A percentile compares a stretch with the other conserved stretches of the same genome.
Conservation (phyloP, 1,140 invertebrate genomes). For the Uloborus diversus region DNA sequence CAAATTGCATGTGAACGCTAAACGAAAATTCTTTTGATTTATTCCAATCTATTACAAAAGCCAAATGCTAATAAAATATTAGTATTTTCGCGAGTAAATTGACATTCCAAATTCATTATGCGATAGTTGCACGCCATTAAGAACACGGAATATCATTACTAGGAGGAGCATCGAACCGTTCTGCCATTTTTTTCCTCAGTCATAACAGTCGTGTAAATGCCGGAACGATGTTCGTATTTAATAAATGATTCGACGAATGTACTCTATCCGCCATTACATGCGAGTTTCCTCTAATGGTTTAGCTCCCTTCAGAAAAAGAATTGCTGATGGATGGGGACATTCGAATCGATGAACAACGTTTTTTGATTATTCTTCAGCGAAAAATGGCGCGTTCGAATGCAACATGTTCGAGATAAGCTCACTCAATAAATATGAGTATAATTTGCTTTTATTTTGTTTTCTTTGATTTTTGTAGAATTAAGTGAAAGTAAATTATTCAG, state of each 20-base stretch:
- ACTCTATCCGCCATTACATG: conserved; percentile 24
- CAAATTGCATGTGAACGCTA: no score
- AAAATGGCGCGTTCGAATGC: no score
- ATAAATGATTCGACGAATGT: conserved; percentile 44
- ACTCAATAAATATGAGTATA: no score
- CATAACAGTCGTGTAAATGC: conserved; percentile 3
- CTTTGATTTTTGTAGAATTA: no score
- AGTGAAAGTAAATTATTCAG: no score
- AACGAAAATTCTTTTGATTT: no score
- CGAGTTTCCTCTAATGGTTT: conserved; percentile 13
- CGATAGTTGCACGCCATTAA: conserved; percentile 1
- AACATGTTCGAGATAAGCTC: no score
- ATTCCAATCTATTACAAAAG: neutral
- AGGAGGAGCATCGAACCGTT: neutral
- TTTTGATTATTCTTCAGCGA: neutral
- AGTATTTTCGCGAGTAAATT: neutral
- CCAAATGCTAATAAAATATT: neutral
- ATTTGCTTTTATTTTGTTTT: no score
- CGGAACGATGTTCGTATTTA: conserved; percentile 28
- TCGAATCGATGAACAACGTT: neutral
- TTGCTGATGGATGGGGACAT: neutral
- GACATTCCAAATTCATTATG: conserved; percentile 34
- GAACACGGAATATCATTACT: conserved; percentile 36
- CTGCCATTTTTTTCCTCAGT: conserved; percentile 11
- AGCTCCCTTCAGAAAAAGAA: neutral